Conservation (phyloP, 2,888 invertebrate species). For the Drosophila demipolita region DNA sequence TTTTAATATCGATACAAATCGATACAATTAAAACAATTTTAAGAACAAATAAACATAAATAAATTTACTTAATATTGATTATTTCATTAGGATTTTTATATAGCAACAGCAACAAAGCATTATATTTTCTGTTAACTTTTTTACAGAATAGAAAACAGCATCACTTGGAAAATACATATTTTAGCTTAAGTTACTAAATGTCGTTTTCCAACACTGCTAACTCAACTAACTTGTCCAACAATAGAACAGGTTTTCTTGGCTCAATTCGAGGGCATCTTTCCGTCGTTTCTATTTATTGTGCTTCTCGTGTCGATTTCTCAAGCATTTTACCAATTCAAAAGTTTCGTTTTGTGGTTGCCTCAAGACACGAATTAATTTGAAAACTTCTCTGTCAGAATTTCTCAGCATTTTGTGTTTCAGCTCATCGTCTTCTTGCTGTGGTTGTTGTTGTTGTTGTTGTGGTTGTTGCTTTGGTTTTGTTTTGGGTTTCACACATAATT, state of each 20-base stretch:
- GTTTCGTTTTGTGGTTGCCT: slow-evolving; percentile 56
- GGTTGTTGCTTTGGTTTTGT: slow-evolving; percentile 25
- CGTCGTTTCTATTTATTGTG: slow-evolving; percentile 44
- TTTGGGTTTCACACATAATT: slow-evolving; percentile 75
- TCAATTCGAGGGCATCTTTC: slow-evolving; percentile 8
- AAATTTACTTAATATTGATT: not conserved
- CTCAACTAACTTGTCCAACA: not conserved
- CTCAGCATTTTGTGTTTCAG: slow-evolving; percentile 16
- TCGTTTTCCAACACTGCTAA: not conserved
- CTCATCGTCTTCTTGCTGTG: slow-evolving; percentile 4
- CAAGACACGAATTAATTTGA: slow-evolving; percentile 69
- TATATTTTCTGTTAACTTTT: too few species aligned
- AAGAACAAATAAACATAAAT: not conserved
- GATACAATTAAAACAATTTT: not conserved
- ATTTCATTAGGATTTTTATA: too few species aligned
- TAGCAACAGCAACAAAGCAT: too few species aligned
- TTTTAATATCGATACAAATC: not conserved
- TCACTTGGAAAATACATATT: too few species aligned
- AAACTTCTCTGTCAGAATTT: slow-evolving; percentile 53
- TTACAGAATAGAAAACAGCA: too few species aligned
- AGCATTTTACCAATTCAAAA: slow-evolving; percentile 41
- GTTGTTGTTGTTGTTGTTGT: slow-evolving; percentile 9
- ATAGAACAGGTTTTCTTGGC: fast-evolving
- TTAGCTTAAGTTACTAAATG: not conserved
- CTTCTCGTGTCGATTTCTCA: slow-evolving; percentile 25